These are phyloP conservation scores for Copidosoma floridanum DNA, from an alignment of 1,140 invertebrate species.

Conservation along the genomic window DNA sequence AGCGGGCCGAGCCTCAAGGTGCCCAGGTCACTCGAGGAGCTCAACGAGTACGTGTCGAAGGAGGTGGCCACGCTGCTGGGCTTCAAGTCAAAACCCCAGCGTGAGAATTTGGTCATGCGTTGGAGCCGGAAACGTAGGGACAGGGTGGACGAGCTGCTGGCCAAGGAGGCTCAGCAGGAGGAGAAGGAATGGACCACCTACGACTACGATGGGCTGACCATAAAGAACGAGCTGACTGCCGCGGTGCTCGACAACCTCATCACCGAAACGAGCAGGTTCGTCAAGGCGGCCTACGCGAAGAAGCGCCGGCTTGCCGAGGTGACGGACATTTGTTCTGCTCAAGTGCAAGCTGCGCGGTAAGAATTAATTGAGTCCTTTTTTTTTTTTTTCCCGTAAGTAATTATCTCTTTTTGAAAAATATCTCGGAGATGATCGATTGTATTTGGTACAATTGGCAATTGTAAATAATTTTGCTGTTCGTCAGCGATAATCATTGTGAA, in stretches of 20 bases:
- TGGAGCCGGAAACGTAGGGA: conserved; percentile 71
- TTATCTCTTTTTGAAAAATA: too few species aligned
- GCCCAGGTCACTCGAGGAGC: conserved; percentile 49
- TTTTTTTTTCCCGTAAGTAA: too few species aligned
- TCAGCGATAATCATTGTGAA: too few species aligned
- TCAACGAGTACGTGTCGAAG: conserved; percentile 58
- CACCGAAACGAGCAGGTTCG: conserved; percentile 60
- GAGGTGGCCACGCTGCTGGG: conserved; percentile 60
- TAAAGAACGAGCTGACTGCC: conserved; percentile 68
- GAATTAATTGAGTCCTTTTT: too few species aligned
- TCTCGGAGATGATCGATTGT: too few species aligned
- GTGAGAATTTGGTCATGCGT: conserved; percentile 63
- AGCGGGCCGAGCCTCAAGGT: conserved; percentile 47
- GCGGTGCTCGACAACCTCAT: conserved; percentile 65
- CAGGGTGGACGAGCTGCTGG: conserved; percentile 69
- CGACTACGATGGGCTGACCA: conserved; percentile 66
- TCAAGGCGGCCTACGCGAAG: conserved; percentile 47
- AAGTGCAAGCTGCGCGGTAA: background rate
- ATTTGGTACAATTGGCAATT: too few species aligned
- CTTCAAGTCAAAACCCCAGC: conserved; percentile 57
- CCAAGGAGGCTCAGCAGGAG: conserved; percentile 68
- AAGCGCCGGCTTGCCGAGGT: conserved; percentile 39
- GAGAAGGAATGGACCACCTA: conserved; percentile 73
- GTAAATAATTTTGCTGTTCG: too few species aligned
- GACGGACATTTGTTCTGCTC: too few species aligned